phyloP scores from a whole-genome alignment of 2,888 invertebrate genomes.

The Eupithecia tripunctaria region DNA sequence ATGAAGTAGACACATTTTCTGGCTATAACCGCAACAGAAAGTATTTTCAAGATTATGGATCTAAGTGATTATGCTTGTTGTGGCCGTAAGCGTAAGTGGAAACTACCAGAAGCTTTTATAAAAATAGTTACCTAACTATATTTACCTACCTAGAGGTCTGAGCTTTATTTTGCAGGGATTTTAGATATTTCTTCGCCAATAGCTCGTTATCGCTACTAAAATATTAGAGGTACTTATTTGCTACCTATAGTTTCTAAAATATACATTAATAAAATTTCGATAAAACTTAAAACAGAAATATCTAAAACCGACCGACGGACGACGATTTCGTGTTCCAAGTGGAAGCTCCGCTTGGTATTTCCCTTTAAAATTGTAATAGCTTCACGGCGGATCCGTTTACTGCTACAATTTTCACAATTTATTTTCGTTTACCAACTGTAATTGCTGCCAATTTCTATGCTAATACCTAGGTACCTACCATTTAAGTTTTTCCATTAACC shows the following conservation, averaged over 20 bases:
- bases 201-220: background rate
- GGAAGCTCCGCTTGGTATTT: constrained; percentile 52
- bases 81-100: constrained; percentile 29
- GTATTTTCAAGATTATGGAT: constrained; percentile 28
- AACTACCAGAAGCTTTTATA: constrained; percentile 24
- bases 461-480: constrained; percentile 25
- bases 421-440: constrained; percentile 39
- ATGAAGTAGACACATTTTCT: background rate
- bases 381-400: constrained; percentile 52
- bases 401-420: constrained; percentile 43
- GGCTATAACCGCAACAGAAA: constrained; percentile 20
- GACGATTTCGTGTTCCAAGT: constrained; percentile 20
- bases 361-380: constrained; percentile 57
- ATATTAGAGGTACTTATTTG: background rate
- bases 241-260: background rate
- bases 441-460: constrained; percentile 39
- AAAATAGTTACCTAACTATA: background rate
- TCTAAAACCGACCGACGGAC: background rate
- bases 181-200: background rate
- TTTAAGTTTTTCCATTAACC: constrained; percentile 18
- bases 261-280: background rate
- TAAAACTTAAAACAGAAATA: background rate
- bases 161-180: background rate
- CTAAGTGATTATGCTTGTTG: constrained; percentile 40
- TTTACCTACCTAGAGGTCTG: background rate